Evolutionary conservation across 2,888 invertebrate genomes (phyloP).

Genomic region (Pammene aurita): DNA sequence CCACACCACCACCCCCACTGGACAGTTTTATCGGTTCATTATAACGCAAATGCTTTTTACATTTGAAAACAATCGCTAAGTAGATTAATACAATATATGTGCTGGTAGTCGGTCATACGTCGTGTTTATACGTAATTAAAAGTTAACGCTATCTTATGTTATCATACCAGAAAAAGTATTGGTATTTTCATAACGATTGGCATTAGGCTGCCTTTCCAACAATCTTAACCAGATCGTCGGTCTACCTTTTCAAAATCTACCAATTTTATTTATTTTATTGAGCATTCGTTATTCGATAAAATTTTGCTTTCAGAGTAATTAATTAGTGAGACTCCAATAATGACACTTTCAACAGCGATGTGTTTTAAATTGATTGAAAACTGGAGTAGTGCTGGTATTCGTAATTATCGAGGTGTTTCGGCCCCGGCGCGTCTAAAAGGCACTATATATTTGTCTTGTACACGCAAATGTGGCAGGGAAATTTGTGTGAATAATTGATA

Average conservation of each 20-base stretch:
- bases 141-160: too few species aligned
- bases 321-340: conserved; percentile 31
- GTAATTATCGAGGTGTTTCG: conserved; percentile 75
- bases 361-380: conserved; percentile 56
- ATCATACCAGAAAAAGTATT: too few species aligned
- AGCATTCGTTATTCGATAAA: not conserved
- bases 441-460: conserved; percentile 76
- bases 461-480: conserved; percentile 81
- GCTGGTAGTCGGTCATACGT: too few species aligned
- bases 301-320: conserved; percentile 11
- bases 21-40: conserved; percentile 64
- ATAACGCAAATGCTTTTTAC: conserved; percentile 51
- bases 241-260: too few species aligned
- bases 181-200: too few species aligned
- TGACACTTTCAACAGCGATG: conserved; percentile 28
- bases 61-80: conserved; percentile 33
- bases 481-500: conserved; percentile 82
- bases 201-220: too few species aligned
- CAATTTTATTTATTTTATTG: not conserved
- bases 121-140: too few species aligned
- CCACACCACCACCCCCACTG: conserved; percentile 54
- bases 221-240: too few species aligned
- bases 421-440: conserved; percentile 65
- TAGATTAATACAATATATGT: conserved; percentile 7
- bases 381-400: conserved; percentile 52